These are phyloP conservation scores for Diadophis punctatus DNA, from an alignment of 2,113 vertebrate genomes.

Conservation along the genomic window DNA sequence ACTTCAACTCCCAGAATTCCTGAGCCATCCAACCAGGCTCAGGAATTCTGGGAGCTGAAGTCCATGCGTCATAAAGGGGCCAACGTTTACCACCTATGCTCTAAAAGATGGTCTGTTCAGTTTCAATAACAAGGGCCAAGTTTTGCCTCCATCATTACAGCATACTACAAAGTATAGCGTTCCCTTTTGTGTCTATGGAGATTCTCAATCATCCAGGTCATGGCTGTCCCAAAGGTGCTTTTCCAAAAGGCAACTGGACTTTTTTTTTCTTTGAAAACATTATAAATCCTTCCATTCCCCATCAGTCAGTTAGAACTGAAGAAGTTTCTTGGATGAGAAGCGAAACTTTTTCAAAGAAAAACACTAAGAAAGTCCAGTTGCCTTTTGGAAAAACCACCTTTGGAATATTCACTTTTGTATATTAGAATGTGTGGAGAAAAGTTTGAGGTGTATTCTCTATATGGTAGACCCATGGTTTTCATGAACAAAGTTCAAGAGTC, in stretches of 20 bases:
- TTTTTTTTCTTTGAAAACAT: too few relatives aligned
- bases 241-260: too few relatives aligned
- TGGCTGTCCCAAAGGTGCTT: too few relatives aligned
- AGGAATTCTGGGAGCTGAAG: not conserved
- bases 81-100: not conserved
- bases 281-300: too few relatives aligned
- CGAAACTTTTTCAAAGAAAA: too few relatives aligned
- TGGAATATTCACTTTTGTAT: not conserved
- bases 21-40: not conserved
- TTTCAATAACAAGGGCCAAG: not conserved
- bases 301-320: too few relatives aligned
- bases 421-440: not conserved
- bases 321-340: too few relatives aligned
- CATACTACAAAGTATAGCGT: not conserved
- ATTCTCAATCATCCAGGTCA: too few relatives aligned
- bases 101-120: not conserved
- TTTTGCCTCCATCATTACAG: not conserved
- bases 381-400: too few relatives aligned
- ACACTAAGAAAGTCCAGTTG: too few relatives aligned
- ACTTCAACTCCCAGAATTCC: not conserved
- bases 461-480: not conserved
- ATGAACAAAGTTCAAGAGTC: not conserved
- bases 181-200: not conserved
- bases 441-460: not conserved
- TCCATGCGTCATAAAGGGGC: not conserved